phyloP scores from a whole-genome alignment of 2,797 vertebrate species.

The Myotis pilosus region DNA sequence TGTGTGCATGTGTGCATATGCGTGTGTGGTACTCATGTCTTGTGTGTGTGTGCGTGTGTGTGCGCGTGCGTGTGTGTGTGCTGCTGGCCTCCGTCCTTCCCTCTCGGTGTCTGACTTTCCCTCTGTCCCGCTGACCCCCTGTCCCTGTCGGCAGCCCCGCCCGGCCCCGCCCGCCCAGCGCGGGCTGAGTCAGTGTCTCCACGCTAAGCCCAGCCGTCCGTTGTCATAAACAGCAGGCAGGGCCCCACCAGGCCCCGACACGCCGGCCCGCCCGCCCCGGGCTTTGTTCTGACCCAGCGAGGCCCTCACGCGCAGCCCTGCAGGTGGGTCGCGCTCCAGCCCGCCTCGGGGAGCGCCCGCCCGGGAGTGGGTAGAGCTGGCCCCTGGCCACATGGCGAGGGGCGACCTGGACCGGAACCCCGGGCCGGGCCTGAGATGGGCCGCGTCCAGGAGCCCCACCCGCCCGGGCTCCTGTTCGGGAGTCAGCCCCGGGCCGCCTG shows the following conservation, averaged over 20 bases:
- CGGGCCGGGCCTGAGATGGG: neutral
- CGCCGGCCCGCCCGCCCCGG: constrained; percentile 42
- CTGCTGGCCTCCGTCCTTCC: neutral
- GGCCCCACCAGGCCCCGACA: constrained; percentile 66
- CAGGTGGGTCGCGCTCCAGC: neutral
- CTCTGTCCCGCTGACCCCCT: no score
- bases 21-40: no score
- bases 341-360: neutral
- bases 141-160: neutral
- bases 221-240: constrained; percentile 66
- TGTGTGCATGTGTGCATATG: no score
- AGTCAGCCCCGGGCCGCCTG: fast-evolving
- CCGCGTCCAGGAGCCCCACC: neutral
- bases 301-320: neutral
- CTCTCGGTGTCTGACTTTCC: neutral
- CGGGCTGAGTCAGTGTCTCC: constrained; percentile 74
- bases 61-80: fast-evolving
- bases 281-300: constrained; percentile 66
- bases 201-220: constrained; percentile 18
- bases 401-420: neutral
- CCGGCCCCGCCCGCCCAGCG: neutral
- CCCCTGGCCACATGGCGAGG: neutral
- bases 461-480: no score
- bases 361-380: neutral
- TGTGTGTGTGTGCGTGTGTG: fast-evolving